A percentile compares a stretch with the other conserved stretches of the same genome.
Conservation (phyloP, 2,113 vertebrate species). For the Microtus richardsoni region DNA sequence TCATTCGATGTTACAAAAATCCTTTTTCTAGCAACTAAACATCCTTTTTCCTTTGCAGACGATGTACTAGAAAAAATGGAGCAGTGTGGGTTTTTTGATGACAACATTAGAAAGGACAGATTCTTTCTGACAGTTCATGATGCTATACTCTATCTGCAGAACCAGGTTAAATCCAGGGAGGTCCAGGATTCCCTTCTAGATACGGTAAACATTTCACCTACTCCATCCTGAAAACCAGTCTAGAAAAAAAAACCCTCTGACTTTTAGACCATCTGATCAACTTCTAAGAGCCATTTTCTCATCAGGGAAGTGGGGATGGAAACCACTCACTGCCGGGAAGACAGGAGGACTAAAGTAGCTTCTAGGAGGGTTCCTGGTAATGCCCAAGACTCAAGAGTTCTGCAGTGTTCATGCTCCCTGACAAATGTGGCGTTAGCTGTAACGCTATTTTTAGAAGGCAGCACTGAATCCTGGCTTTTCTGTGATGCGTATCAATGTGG, state of each 20-base stretch:
- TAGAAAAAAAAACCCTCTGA: too few species aligned
- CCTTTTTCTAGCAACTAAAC: conserved; percentile 40
- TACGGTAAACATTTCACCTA: conserved; percentile 83
- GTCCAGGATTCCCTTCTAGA: conserved; percentile 88
- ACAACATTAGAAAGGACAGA: conserved; percentile 88
- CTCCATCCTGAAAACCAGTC: not conserved
- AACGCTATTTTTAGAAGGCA: not conserved
- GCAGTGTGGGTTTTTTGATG: conserved; percentile 90
- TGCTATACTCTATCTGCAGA: conserved; percentile 89
- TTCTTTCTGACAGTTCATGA: conserved; percentile 92
- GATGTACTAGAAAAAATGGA: conserved; percentile 90
- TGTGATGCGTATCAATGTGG: conserved; percentile 20
- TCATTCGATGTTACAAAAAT: conserved; percentile 35
- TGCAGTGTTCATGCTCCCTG: not conserved
- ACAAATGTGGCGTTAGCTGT: not conserved
- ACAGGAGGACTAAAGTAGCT: not conserved
- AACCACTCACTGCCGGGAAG: not conserved
- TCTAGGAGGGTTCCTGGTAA: not conserved
- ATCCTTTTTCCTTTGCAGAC: conserved; percentile 83
- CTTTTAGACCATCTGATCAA: not conserved
- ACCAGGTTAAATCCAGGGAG: conserved; percentile 82
- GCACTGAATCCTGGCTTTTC: not conserved
- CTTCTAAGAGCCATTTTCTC: conserved; percentile 42
- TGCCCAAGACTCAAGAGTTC: not conserved
- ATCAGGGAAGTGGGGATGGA: not conserved